A percentile compares a stretch with the other conserved stretches of the same genome.
Evolutionary conservation across 1,140 invertebrate species (phyloP).

Genomic region (Musca vetustissima): DNA sequence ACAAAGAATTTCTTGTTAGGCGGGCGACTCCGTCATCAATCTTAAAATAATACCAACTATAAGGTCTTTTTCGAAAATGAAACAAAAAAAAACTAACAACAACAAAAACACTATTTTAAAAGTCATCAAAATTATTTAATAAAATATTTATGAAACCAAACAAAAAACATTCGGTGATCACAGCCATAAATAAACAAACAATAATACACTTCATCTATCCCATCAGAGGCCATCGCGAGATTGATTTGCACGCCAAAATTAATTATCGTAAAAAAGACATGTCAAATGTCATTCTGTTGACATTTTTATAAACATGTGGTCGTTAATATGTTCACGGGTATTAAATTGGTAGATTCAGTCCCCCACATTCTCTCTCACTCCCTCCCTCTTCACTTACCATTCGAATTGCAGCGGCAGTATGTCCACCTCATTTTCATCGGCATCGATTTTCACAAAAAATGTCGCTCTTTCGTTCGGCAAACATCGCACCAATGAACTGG

Average conservation of each 20-base stretch:
- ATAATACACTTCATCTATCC: no score
- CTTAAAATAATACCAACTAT: conserved; percentile 11
- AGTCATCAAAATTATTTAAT: neutral
- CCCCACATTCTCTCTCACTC: no score
- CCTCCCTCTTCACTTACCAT: conserved; percentile 42
- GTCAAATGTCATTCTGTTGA: neutral
- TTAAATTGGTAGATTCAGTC: no score
- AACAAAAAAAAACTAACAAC: no score
- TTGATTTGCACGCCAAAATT: neutral
- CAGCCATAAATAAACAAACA: no score
- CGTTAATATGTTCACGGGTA: no score
- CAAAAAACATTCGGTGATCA: no score
- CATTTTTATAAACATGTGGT: neutral
- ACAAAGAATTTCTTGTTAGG: neutral
- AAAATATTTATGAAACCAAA: neutral
- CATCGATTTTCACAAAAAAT: conserved; percentile 54
- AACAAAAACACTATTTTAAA: conserved; percentile 15
- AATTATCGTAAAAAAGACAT: neutral
- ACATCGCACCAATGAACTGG: conserved; percentile 49
- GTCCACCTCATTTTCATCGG: conserved; percentile 43
- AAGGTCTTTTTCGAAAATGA: conserved; percentile 8
- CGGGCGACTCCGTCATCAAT: conserved; percentile 4
- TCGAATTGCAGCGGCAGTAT: conserved; percentile 53
- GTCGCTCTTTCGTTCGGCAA: conserved; percentile 52
- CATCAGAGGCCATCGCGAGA: neutral